These are phyloP conservation scores for Potorous gilbertii DNA, from an alignment of 2,797 vertebrate genomes.

Conservation along the genomic window DNA sequence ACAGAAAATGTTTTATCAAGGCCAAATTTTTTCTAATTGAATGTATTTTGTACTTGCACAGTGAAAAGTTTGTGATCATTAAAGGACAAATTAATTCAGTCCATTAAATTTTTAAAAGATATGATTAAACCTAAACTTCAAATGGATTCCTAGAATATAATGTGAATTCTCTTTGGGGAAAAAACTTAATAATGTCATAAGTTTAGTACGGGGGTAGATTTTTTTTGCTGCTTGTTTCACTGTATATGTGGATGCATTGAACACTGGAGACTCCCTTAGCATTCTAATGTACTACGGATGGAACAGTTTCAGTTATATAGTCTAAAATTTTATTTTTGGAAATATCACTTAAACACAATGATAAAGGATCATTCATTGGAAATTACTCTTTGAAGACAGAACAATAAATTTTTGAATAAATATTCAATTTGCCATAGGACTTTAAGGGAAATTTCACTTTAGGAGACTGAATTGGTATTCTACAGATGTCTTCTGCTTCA, in stretches of 20 bases:
- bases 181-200: constrained; percentile 43
- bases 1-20: constrained; percentile 44
- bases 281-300: constrained; percentile 51
- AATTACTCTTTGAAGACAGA: constrained; percentile 69
- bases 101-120: constrained; percentile 36
- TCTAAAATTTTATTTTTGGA: constrained; percentile 65
- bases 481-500: constrained; percentile 77
- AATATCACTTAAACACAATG: constrained; percentile 66
- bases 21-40: constrained; percentile 41
- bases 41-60: background rate
- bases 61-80: constrained; percentile 10
- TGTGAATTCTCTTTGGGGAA: constrained; percentile 28
- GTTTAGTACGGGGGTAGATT: constrained; percentile 26
- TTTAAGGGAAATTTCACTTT: constrained; percentile 76
- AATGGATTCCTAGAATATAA: constrained; percentile 50
- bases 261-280: constrained; percentile 56
- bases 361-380: constrained; percentile 56
- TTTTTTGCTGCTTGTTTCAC: constrained; percentile 62
- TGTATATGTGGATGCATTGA: constrained; percentile 64
- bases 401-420: constrained; percentile 76
- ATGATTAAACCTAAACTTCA: constrained; percentile 21
- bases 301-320: constrained; percentile 65
- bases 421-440: constrained; percentile 71
- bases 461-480: constrained; percentile 55
- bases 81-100: constrained; percentile 33